A percentile compares a stretch with the other conserved stretches of the same genome.
phyloP scores from a whole-genome alignment of 2,797 vertebrate species.

The Meda fulgida region DNA sequence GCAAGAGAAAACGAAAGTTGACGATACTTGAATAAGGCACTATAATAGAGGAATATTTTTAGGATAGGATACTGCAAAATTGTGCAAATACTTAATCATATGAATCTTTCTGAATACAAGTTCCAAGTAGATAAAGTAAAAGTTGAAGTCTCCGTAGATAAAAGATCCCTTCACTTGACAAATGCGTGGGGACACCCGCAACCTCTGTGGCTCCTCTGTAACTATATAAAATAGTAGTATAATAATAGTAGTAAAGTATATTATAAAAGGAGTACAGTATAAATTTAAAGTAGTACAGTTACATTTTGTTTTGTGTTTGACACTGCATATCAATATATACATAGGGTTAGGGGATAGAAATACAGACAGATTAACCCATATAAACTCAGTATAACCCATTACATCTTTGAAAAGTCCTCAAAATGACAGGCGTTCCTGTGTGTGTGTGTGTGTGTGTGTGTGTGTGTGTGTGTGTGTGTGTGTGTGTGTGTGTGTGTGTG shows the following conservation, averaged over 20 bases:
- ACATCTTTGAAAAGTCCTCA: not conserved
- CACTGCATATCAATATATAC: too few species aligned
- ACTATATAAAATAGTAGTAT: not conserved
- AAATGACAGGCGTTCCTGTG: not conserved
- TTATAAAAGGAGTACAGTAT: not conserved
- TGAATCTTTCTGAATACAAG: not conserved
- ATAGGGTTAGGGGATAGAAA: not conserved
- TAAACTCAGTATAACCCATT: not conserved
- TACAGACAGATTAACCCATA: too few species aligned
- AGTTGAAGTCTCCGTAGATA: not conserved
- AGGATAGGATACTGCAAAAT: not conserved
- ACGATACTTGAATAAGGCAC: not conserved
- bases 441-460: constrained; percentile 15
- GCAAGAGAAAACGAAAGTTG: constrained; percentile 27
- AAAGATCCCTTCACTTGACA: not conserved
- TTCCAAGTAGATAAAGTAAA: not conserved
- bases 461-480: constrained; percentile 33
- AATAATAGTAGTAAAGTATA: not conserved
- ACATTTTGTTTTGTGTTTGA: not conserved
- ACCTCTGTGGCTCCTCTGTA: not conserved
- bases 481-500: constrained; percentile 44
- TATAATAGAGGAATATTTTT: constrained; percentile 7
- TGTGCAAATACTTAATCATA: constrained; percentile 3
- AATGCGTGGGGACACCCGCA: not conserved
- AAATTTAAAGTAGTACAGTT: not conserved